Conservation (phyloP, 2,888 invertebrate genomes). For the Drymonia ruficornis region DNA sequence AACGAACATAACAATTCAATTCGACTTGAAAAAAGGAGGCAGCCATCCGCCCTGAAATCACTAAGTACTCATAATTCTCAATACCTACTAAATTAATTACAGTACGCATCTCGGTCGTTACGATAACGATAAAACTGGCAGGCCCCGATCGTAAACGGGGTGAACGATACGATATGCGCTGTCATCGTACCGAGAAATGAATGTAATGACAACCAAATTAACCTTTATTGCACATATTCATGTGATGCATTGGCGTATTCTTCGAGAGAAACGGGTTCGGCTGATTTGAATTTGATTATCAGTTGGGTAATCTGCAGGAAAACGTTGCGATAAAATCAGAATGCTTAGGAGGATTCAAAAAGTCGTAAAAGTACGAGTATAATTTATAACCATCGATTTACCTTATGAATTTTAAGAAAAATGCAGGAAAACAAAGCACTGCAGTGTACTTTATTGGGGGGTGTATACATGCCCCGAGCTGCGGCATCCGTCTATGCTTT, state of each 20-base stretch:
- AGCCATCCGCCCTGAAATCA: slow-evolving; percentile 24
- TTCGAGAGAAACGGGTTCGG: neutral
- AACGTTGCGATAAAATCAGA: slow-evolving; percentile 3
- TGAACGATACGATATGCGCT: slow-evolving; percentile 72
- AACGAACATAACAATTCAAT: slow-evolving; percentile 15
- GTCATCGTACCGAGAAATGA: slow-evolving; percentile 63
- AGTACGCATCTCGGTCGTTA: slow-evolving; percentile 51
- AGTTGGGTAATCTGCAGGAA: slow-evolving; percentile 7
- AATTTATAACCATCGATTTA: too few species aligned
- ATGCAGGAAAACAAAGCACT: too few species aligned
- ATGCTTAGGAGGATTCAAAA: neutral
- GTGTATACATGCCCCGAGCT: too few species aligned
- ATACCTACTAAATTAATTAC: slow-evolving; percentile 63
- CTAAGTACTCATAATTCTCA: slow-evolving; percentile 31
- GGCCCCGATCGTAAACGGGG: slow-evolving; percentile 64
- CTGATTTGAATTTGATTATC: slow-evolving; percentile 8
- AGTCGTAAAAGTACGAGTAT: too few species aligned
- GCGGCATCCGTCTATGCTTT: too few species aligned
- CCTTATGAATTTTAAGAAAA: too few species aligned
- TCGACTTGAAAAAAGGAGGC: slow-evolving; percentile 22
- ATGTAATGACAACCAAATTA: slow-evolving; percentile 65
- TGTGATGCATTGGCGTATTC: slow-evolving; percentile 12
- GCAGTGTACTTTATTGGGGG: too few species aligned
- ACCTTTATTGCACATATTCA: slow-evolving; percentile 57
- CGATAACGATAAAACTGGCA: slow-evolving; percentile 57